phyloP scores from a whole-genome alignment of 2,797 vertebrate species.

The Tragelaphus eurycerus region DNA sequence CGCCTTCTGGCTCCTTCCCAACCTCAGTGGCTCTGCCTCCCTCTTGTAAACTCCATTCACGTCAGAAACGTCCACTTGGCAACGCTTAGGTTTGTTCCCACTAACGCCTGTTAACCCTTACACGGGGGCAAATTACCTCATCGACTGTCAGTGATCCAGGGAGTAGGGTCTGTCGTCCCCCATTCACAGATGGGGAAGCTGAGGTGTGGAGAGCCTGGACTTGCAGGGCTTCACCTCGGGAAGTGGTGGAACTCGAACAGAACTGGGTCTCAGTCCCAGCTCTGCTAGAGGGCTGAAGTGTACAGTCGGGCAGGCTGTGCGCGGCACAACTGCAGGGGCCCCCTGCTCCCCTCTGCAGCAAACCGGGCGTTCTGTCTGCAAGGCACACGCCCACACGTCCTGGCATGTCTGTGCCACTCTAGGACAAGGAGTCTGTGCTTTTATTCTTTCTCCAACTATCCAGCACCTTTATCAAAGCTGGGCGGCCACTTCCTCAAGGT shows the following conservation, averaged over 20 bases:
- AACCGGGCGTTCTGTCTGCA: rapidly evolving
- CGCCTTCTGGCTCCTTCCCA: not conserved
- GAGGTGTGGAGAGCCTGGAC: not conserved
- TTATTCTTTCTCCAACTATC: not conserved
- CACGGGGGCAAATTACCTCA: rapidly evolving
- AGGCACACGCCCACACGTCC: rapidly evolving
- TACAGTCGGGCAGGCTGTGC: rapidly evolving
- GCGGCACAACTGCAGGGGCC: not conserved
- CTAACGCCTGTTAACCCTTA: rapidly evolving
- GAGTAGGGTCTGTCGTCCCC: rapidly evolving
- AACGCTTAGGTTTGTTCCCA: rapidly evolving
- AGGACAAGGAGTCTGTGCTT: not conserved
- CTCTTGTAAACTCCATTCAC: rapidly evolving
- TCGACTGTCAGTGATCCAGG: rapidly evolving
- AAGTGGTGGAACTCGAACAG: not conserved
- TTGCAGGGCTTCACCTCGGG: rapidly evolving
- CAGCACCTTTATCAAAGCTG: not conserved
- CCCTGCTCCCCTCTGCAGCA: too few species aligned
- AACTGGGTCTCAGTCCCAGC: not conserved
- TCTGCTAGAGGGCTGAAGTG: not conserved
- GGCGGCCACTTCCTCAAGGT: not conserved
- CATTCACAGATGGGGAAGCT: not conserved
- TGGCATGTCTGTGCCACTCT: not conserved
- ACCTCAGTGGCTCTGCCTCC: not conserved
- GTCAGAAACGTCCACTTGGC: rapidly evolving